phyloP scores from a whole-genome alignment of 1,140 invertebrate species.

The Drosophila tani region DNA sequence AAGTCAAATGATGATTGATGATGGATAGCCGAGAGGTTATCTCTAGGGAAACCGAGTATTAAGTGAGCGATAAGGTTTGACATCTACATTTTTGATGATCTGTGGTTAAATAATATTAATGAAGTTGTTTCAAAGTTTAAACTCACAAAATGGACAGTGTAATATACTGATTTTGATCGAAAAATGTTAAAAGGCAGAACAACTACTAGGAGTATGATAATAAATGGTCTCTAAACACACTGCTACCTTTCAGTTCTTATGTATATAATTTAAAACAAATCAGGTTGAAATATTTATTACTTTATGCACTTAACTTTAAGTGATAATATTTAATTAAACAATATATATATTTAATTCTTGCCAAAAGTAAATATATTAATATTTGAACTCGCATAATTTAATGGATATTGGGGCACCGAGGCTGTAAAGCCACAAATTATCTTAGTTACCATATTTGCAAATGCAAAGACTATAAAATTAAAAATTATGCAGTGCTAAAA shows the following conservation, averaged over 20 bases:
- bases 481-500: conserved; percentile 56
- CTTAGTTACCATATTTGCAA: background rate
- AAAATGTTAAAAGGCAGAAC: no score
- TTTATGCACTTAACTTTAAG: background rate
- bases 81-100: background rate
- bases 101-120: background rate
- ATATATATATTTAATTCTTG: background rate
- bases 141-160: background rate
- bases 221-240: background rate
- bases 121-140: background rate
- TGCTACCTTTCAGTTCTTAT: background rate
- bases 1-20: conserved; percentile 29
- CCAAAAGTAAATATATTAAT: background rate
- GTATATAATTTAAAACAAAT: background rate
- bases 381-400: background rate
- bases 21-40: background rate
- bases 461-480: background rate
- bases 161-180: no score
- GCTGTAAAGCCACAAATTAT: background rate
- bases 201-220: background rate
- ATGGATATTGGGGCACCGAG: background rate
- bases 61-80: background rate
- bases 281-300: background rate
- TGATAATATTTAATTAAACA: no score
- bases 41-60: background rate